These are phyloP conservation scores for Abramis brama DNA, from an alignment of 2,113 vertebrate genomes.

Conservation along the genomic window DNA sequence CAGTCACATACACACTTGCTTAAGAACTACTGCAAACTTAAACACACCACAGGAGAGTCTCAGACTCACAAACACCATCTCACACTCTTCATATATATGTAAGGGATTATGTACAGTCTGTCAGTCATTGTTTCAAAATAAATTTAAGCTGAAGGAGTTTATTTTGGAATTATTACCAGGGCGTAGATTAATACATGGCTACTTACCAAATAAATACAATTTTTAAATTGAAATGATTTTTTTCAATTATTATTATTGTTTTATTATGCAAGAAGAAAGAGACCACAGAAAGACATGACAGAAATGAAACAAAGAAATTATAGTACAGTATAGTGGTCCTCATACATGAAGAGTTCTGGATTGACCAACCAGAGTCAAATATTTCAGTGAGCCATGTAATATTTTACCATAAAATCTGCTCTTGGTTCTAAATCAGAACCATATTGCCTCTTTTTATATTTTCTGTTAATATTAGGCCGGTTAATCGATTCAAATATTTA, in stretches of 20 bases:
- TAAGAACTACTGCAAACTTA: conserved; percentile 26
- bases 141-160: not conserved
- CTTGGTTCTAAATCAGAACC: not conserved
- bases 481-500: too few species aligned
- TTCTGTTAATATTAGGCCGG: not conserved
- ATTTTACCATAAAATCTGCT: not conserved
- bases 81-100: conserved; percentile 1
- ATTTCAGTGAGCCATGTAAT: not conserved
- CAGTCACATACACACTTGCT: conserved; percentile 26
- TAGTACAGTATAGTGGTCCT: not conserved
- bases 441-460: not conserved
- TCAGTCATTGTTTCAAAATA: not conserved
- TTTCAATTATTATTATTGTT: not conserved
- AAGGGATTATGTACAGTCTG: not conserved
- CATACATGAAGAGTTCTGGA: not conserved
- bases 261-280: not conserved
- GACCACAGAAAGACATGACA: not conserved
- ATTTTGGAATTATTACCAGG: not conserved
- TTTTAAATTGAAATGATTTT: not conserved
- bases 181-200: not conserved
- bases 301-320: not conserved
- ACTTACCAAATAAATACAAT: not conserved
- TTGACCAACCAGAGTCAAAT: not conserved
- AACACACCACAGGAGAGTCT: conserved; percentile 45
- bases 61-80: conserved; percentile 21